These are phyloP conservation scores for Coluber constrictor DNA, from an alignment of 2,797 vertebrate genomes.

Conservation along the genomic window DNA sequence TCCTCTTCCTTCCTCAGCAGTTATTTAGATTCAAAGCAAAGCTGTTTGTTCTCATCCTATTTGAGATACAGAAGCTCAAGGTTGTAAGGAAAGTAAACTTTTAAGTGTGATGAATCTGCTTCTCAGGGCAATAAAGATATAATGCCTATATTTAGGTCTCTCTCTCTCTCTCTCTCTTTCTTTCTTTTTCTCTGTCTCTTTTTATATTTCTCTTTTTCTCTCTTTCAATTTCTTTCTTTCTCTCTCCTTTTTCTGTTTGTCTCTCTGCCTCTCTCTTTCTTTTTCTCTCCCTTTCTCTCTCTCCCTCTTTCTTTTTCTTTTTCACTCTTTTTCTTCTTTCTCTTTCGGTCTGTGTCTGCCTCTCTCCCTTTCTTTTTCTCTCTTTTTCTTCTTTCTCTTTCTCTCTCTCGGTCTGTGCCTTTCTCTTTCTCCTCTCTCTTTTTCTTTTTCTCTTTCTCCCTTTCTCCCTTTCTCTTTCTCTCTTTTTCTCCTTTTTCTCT, in stretches of 20 bases:
- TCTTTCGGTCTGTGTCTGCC: too few relatives aligned
- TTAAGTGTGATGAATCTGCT: not conserved
- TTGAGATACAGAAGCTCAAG: not conserved
- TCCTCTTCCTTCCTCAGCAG: not conserved
- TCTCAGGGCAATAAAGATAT: not conserved
- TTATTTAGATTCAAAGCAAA: not conserved
- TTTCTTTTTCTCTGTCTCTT: too few relatives aligned
- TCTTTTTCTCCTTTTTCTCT: rapidly evolving
- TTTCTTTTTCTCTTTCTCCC: too few relatives aligned
- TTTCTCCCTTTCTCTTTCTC: too few relatives aligned
- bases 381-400: too few relatives aligned
- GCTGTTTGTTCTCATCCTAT: not conserved
- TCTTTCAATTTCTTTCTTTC: too few relatives aligned
- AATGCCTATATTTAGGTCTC: not conserved
- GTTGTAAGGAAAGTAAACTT: slow-evolving; percentile 15
- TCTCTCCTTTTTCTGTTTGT: too few relatives aligned
- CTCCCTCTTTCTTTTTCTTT: rapidly evolving
- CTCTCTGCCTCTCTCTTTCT: too few relatives aligned
- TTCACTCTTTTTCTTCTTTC: rapidly evolving
- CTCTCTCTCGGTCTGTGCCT: too few relatives aligned
- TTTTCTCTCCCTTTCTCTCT: rapidly evolving
- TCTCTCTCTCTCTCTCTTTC: not conserved
- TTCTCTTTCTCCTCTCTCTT: not conserved
- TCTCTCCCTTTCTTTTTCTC: too few relatives aligned
- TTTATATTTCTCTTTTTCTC: too few relatives aligned